phyloP scores from a whole-genome alignment of 1,140 invertebrate species.

The Calliphora vicina region DNA sequence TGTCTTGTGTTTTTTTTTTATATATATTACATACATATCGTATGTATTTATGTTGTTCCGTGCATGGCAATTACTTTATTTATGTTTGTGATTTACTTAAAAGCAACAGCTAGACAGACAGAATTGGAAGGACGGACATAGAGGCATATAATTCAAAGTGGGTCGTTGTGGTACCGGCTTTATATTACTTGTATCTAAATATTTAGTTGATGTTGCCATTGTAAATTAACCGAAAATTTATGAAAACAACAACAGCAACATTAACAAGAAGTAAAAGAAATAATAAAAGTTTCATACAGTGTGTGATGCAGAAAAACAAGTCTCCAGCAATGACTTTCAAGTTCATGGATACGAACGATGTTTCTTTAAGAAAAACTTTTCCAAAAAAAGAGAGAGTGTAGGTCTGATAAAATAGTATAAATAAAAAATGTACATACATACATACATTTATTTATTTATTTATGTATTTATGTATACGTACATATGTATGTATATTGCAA shows the following conservation, averaged over 20 bases:
- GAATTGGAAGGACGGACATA: not conserved
- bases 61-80: not conserved
- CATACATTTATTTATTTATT: too few species aligned
- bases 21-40: too few species aligned
- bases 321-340: slow-evolving; percentile 4
- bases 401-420: not conserved
- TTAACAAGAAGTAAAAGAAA: not conserved
- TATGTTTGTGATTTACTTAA: not conserved
- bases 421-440: too few species aligned
- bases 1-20: not conserved
- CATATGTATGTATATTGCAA: too few species aligned
- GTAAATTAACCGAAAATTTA: slow-evolving; percentile 1
- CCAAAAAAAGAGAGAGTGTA: not conserved
- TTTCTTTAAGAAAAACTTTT: not conserved
- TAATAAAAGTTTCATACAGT: not conserved
- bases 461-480: too few species aligned
- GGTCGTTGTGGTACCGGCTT: not conserved
- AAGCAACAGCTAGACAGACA: not conserved
- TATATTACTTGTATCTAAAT: not conserved
- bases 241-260: not conserved
- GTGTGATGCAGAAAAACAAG: not conserved
- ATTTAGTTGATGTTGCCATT: not conserved
- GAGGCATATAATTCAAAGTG: not conserved
- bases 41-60: not conserved
- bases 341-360: not conserved